Evolutionary conservation across 2,113 vertebrate species (phyloP).

Genomic region (Lampris megalopsis): DNA sequence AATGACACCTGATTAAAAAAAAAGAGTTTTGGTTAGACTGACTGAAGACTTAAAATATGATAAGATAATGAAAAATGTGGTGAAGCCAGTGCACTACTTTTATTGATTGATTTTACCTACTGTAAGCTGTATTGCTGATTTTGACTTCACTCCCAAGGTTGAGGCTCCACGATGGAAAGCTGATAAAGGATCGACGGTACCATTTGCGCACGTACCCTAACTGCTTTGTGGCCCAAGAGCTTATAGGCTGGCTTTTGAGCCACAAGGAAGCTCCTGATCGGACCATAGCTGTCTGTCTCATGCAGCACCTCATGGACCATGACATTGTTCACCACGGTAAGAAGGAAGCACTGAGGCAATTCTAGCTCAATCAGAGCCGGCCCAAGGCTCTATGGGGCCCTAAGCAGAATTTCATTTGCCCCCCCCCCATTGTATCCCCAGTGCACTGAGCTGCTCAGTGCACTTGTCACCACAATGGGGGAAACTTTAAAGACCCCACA

Average conservation of each 20-base stretch:
- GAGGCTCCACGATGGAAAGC: conserved; percentile 87
- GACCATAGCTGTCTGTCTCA: conserved; percentile 81
- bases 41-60: too few species aligned
- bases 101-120: not conserved
- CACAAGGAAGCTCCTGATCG: conserved; percentile 87
- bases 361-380: too few species aligned
- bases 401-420: too few species aligned
- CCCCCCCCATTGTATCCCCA: too few species aligned
- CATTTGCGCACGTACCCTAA: conserved; percentile 88
- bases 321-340: conserved; percentile 90
- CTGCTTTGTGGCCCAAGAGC: conserved; percentile 89
- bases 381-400: too few species aligned
- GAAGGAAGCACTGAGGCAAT: conserved; percentile 21
- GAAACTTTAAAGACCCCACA: too few species aligned
- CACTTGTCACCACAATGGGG: too few species aligned
- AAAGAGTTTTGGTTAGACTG: too few species aligned
- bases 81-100: too few species aligned
- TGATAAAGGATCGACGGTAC: conserved; percentile 87
- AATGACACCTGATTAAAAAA: too few species aligned
- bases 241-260: conserved; percentile 87
- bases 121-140: not conserved
- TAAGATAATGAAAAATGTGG: too few species aligned
- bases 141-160: conserved; percentile 71
- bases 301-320: conserved; percentile 90
- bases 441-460: too few species aligned